Conservation (phyloP, 2,113 vertebrate genomes). For the Alligator mississippiensis region DNA sequence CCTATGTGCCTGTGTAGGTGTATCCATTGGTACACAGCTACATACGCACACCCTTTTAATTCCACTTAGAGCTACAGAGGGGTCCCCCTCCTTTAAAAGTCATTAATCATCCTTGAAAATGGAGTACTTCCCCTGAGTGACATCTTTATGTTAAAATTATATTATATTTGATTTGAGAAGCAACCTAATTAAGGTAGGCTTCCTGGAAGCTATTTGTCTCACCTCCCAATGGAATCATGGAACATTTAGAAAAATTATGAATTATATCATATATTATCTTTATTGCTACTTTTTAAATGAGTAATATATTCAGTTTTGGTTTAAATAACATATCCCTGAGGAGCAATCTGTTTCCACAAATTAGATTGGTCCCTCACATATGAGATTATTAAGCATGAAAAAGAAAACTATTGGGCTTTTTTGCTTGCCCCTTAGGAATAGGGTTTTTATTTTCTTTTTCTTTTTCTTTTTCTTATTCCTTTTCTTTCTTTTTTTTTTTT, state of each 20-base stretch:
- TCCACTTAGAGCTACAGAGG: not conserved
- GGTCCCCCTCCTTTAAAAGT: conserved; percentile 45
- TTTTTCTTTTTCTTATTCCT: not conserved
- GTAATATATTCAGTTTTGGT: conserved; percentile 74
- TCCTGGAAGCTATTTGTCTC: conserved; percentile 72
- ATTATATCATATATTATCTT: conserved; percentile 79
- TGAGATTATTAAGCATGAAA: conserved; percentile 75
- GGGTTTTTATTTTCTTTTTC: conserved; percentile 1
- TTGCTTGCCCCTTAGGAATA: conserved; percentile 48
- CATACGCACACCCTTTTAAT: not conserved
- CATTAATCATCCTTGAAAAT: conserved; percentile 71
- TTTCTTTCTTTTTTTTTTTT: not conserved
- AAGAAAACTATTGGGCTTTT: conserved; percentile 70
- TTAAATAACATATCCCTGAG: conserved; percentile 76
- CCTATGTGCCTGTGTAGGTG: not conserved
- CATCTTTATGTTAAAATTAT: conserved; percentile 75
- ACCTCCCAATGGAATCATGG: conserved; percentile 63
- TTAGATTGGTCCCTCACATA: conserved; percentile 75
- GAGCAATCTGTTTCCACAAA: conserved; percentile 75
- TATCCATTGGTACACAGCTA: not conserved
- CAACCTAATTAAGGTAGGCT: conserved; percentile 76
- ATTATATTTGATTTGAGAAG: conserved; percentile 77
- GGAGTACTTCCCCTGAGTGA: conserved; percentile 73
- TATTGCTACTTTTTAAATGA: conserved; percentile 76
- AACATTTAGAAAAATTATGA: conserved; percentile 80